phyloP scores from a whole-genome alignment of 1,140 invertebrate genomes.

The Drosophila miranda region DNA sequence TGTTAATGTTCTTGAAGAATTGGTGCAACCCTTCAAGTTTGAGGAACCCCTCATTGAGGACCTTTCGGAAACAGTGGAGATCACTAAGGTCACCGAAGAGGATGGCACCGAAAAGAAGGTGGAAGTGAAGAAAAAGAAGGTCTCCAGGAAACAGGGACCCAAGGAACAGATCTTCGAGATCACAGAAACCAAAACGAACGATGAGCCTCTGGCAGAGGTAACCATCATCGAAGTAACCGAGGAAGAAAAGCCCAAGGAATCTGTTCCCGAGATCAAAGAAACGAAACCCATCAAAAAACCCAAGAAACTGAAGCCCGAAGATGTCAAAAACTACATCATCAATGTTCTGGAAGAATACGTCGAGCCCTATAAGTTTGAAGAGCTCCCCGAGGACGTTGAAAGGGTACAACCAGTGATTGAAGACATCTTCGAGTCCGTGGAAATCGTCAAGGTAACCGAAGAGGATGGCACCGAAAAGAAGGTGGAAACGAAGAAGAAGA shows the following conservation, averaged over 20 bases:
- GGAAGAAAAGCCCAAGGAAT: constrained; percentile 5
- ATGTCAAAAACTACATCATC: constrained; percentile 58
- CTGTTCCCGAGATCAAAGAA: neutral
- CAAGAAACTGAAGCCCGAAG: constrained; percentile 59
- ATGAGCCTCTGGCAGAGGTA: constrained; percentile 57
- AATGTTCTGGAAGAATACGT: constrained; percentile 66
- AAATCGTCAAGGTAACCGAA: constrained; percentile 25
- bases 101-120: constrained; percentile 46
- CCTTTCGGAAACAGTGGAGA: constrained; percentile 39
- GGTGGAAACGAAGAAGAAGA: constrained; percentile 54
- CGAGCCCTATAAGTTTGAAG: constrained; percentile 22
- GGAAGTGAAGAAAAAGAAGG: constrained; percentile 56
- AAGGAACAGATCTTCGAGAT: constrained; percentile 61
- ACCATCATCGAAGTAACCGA: constrained; percentile 45
- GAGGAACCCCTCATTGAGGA: constrained; percentile 47
- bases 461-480: constrained; percentile 45
- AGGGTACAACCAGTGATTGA: constrained; percentile 43
- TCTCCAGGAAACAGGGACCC: constrained; percentile 52
- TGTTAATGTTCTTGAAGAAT: constrained; percentile 31
- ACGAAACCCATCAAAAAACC: constrained; percentile 42
- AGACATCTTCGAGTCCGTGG: constrained; percentile 43
- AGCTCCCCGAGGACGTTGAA: constrained; percentile 37
- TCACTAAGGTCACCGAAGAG: constrained; percentile 21
- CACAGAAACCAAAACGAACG: constrained; percentile 40
- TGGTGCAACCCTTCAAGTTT: constrained; percentile 31